Conservation (phyloP, 2,888 invertebrate species). For the Eucera pruinosa region DNA sequence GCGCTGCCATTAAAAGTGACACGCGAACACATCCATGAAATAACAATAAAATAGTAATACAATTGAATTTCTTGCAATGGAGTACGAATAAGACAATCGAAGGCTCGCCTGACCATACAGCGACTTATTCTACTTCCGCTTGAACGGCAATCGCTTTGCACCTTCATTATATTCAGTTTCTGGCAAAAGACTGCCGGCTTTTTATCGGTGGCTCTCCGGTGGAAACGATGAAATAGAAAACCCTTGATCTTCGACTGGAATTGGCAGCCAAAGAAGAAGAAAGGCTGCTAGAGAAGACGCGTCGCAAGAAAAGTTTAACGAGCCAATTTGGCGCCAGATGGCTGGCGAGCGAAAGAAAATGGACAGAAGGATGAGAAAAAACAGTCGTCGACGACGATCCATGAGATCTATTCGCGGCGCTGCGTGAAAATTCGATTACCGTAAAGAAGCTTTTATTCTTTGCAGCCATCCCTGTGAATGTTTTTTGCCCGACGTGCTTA, state of each 20-base stretch:
- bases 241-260: slow-evolving; percentile 9
- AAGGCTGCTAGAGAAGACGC: background rate
- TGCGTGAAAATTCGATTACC: slow-evolving; percentile 61
- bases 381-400: slow-evolving; percentile 18
- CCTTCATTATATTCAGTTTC: background rate
- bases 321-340: slow-evolving; percentile 58
- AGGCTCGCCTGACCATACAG: too few species aligned
- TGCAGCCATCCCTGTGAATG: slow-evolving; percentile 3
- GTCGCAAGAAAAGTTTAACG: slow-evolving; percentile 52
- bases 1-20: too few species aligned
- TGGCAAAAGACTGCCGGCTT: background rate
- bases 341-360: slow-evolving; percentile 39
- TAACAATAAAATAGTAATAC: too few species aligned
- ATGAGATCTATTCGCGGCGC: slow-evolving; percentile 28
- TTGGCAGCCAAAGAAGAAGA: slow-evolving; percentile 16
- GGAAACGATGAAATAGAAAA: background rate
- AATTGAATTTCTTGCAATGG: too few species aligned
- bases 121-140: background rate
- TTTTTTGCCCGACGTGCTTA: slow-evolving; percentile 43
- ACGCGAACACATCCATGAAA: too few species aligned
- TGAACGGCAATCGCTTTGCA: background rate
- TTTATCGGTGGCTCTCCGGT: background rate
- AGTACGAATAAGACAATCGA: too few species aligned
- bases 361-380: slow-evolving; percentile 21
- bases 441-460: slow-evolving; percentile 38